These are phyloP conservation scores for Zoanthus sociatus DNA, from an alignment of 92 coral and sea anemone genomes.

Conservation along the genomic window DNA sequence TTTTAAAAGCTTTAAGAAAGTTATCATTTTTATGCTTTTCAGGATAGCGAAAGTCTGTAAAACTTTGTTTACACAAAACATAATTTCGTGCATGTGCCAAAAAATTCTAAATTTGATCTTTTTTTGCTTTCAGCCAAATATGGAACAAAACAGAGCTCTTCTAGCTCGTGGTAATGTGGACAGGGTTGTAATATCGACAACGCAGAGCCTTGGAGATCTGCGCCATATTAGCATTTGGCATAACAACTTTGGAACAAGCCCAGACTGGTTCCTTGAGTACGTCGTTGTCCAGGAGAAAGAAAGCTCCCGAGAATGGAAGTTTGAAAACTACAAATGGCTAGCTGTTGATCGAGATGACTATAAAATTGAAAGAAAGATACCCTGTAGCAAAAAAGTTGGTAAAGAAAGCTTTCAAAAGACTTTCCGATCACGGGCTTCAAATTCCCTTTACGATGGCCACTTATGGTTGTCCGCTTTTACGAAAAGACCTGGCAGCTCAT, in stretches of 20 bases:
- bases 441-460: constrained; percentile 66
- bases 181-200: constrained; percentile 31
- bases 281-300: constrained; percentile 45
- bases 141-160: constrained; percentile 11
- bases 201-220: constrained; percentile 49
- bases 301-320: constrained; percentile 52
- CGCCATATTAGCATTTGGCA: constrained; percentile 53
- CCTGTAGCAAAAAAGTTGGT: constrained; percentile 29
- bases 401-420: constrained; percentile 34
- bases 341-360: constrained; percentile 68
- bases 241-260: constrained; percentile 59
- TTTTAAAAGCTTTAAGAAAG: too few species aligned
- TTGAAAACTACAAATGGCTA: constrained; percentile 64
- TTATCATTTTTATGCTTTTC: too few species aligned
- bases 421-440: constrained; percentile 49
- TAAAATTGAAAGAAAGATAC: constrained; percentile 47
- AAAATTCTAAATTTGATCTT: too few species aligned
- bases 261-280: constrained; percentile 69
- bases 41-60: too few species aligned
- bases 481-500: constrained; percentile 54
- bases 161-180: constrained; percentile 61
- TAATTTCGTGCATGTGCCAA: too few species aligned
- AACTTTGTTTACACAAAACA: too few species aligned
- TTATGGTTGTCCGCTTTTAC: constrained; percentile 71
- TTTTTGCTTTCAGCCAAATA: too few species aligned